Evolutionary conservation across 2,888 invertebrate genomes (phyloP).

Genomic region (Lepeophtheirus nordmannii): DNA sequence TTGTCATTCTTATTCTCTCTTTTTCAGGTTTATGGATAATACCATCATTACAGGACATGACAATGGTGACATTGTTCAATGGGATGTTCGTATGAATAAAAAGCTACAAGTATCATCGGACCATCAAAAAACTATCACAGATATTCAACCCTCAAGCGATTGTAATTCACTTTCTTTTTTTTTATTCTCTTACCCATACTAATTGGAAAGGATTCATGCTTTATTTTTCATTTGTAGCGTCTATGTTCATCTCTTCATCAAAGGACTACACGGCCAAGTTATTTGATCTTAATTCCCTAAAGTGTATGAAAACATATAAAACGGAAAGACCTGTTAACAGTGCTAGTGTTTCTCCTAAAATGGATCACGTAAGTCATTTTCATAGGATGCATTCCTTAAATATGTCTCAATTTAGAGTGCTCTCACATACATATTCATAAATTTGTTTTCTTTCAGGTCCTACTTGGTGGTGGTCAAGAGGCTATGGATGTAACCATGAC

Average conservation of each 20-base stretch:
- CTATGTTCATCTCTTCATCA: constrained; percentile 92
- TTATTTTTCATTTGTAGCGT: neutral
- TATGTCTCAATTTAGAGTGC: too few relatives aligned
- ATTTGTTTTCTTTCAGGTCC: constrained; percentile 42
- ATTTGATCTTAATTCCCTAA: constrained; percentile 72
- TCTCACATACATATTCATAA: neutral
- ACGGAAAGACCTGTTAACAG: constrained; percentile 97
- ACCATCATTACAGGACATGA: constrained; percentile 83
- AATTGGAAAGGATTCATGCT: neutral
- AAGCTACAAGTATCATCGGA: constrained; percentile 54
- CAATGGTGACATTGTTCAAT: constrained; percentile 76
- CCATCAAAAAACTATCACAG: constrained; percentile 75
- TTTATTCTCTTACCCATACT: too few relatives aligned
- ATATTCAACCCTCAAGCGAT: constrained; percentile 86
- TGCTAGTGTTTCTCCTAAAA: constrained; percentile 84
- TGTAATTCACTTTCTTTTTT: constrained; percentile 33
- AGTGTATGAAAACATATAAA: constrained; percentile 82
- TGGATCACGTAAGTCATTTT: constrained; percentile 59
- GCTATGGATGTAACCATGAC: constrained; percentile 98
- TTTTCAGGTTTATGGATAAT: constrained; percentile 49
- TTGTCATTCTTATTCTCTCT: too few relatives aligned
- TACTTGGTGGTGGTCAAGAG: constrained; percentile 96
- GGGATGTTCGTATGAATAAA: constrained; percentile 63
- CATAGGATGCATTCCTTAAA: constrained; percentile 1
- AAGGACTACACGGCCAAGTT: constrained; percentile 90